Evolutionary conservation across 2,797 vertebrate genomes (phyloP), one percentile per base, ranked within the genome.

Genomic region (Enteromius fasciolatus): DNA sequence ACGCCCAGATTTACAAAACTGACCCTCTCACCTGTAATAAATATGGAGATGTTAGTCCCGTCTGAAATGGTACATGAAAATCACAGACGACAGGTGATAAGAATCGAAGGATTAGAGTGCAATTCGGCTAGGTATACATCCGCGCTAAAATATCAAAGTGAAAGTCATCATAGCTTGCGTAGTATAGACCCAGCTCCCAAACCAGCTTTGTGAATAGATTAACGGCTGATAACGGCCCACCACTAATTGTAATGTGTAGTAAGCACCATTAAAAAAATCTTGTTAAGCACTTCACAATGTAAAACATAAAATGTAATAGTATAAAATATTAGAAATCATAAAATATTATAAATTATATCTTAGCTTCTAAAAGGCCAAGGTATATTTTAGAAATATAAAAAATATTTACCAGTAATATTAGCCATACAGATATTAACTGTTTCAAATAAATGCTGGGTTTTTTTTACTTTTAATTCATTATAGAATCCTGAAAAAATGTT

Each of bases 221-320:
- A 33, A 33, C 3, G 3, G 31, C 31, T 33, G 31, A 33, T 33
- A 33, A 33, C 31, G 31, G 31, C 31, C 31, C 31, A 33, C 31
- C 31, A 33, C 31, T 33, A 33, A 31, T 63, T 63, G 31, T 31
- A 8, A 31, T 63, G 28, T 15, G 7, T 28, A 95, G 95, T 96
- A 81, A 84, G 67, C 77, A 33, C 11, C 36, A 44, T 76, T 59
- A 67, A 25, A 66, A 33, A 73, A 28, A 3, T n/a, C 10, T 52
- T 6, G 5, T 50, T 8, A 20, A 52, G 12, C 17, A 20, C 17
- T 1, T n/a, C 46, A 73, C 11, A n/a, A n/a, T 73, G 5, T 14
- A 20, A 23, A 31, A 4, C 52, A 36, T 14, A 25, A 69, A 23
- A 8, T 48, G 20, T 57, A 23, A n/a, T 57, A 23, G 41, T 12